Evolutionary conservation across 2,888 invertebrate genomes (phyloP), one percentile per base, ranked within the genome.

Genomic region (Octodonta nipae): DNA sequence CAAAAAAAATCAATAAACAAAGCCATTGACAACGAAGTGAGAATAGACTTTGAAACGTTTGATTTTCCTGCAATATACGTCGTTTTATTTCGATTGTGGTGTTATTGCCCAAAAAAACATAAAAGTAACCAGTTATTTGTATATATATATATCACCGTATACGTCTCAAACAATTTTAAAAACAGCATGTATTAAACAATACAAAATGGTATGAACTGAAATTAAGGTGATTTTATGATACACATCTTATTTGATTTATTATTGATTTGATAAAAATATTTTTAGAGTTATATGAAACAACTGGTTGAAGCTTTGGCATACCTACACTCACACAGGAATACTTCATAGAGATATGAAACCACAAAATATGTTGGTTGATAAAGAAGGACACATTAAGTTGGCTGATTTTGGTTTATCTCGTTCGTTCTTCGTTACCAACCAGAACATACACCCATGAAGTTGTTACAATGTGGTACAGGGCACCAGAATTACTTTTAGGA

Each of bases 361-460:
- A 13, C 93, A 95, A 66, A 96, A 96, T 67, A 68, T 96, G 35
- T 70, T 96, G 3, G 80, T 95, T 35, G 89, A 93, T 60, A 70
- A 69, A 6, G 71, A 72, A 37, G 93, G 93, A 1, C 75, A 75
- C 51, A 86, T 96, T 46, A 96, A 96, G 60, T 64, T 93, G 32
- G 96, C 95, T 1, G 96, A 98, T 70, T 96, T 96, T 66, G 96
- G 96, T 5, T 68, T 98, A 34, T 92, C 93, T 3, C 71, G 96
- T 45, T 81, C 85, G 22, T 91, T 93, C 63, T n/a, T 84, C 83
- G 34, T 71, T 96, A 24, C 96, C 96, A 8, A 79, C 92, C 45
- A 71, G 91, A 39, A 81, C 84, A 1, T 96, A 91, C 61, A 96
- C 96, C 1, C 95, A 96, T 63, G 87, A 87, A 65, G 85, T 93